These are phyloP conservation scores for Pollimyrus isidori DNA, from an alignment of 2,113 vertebrate species.

Conservation along the genomic window DNA sequence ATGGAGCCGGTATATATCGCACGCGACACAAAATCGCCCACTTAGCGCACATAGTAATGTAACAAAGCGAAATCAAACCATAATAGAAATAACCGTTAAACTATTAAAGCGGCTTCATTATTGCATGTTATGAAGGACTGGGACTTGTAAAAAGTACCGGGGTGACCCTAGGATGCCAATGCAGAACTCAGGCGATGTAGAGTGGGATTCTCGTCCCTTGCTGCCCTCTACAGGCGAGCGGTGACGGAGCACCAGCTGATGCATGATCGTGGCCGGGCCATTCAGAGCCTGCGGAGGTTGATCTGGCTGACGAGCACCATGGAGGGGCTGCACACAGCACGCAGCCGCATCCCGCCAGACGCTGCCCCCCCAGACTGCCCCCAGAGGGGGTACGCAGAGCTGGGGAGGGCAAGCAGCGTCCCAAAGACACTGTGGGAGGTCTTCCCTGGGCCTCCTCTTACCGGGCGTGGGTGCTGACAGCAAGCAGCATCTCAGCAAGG, in stretches of 20 bases:
- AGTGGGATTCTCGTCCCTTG: background rate
- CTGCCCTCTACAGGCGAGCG: constrained; percentile 54
- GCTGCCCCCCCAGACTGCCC: constrained; percentile 21
- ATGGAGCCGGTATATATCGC: background rate
- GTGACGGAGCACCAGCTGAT: constrained; percentile 70
- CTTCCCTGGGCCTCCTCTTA: constrained; percentile 48
- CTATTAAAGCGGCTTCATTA: background rate
- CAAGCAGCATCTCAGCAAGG: background rate
- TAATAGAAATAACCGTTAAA: background rate
- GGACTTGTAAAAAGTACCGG: background rate
- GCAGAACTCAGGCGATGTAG: background rate
- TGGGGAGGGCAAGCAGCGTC: constrained; percentile 26
- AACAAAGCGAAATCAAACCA: background rate
- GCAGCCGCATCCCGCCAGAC: constrained; percentile 35
- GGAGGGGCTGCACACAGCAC: constrained; percentile 63
- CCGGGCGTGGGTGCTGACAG: constrained; percentile 31
- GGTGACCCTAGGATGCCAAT: background rate
- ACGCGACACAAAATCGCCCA: background rate
- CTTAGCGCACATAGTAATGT: background rate
- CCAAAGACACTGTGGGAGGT: constrained; percentile 43
- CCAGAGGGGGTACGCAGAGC: background rate
- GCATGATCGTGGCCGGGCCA: constrained; percentile 60
- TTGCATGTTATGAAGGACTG: background rate
- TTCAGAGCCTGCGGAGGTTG: constrained; percentile 67
- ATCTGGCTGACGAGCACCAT: constrained; percentile 66